phyloP scores from a whole-genome alignment of 1,140 invertebrate genomes.

The Euwallacea similis region DNA sequence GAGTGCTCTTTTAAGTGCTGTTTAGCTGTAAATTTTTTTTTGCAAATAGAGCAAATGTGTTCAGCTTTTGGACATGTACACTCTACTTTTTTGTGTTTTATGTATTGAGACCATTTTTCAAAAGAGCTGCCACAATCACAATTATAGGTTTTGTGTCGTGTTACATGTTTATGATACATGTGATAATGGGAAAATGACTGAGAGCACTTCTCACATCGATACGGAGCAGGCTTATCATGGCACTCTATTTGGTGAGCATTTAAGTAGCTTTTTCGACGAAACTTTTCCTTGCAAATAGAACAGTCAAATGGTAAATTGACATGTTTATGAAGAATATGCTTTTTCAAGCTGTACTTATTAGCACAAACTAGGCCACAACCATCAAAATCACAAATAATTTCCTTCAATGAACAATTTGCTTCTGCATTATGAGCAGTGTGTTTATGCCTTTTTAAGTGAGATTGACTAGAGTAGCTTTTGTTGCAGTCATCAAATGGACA shows the following conservation, averaged over 20 bases:
- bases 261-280: slow-evolving; percentile 20
- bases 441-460: slow-evolving; percentile 29
- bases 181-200: slow-evolving; percentile 17
- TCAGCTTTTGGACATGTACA: slow-evolving; percentile 12
- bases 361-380: slow-evolving; percentile 12
- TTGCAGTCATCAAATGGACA: slow-evolving; percentile 22
- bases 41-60: slow-evolving; percentile 25
- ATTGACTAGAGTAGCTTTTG: slow-evolving; percentile 30
- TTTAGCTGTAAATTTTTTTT: slow-evolving; percentile 25
- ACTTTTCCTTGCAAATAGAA: slow-evolving; percentile 11
- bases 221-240: slow-evolving; percentile 15
- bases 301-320: slow-evolving; percentile 16
- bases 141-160: slow-evolving; percentile 16
- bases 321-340: slow-evolving; percentile 16
- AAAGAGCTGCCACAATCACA: slow-evolving; percentile 26
- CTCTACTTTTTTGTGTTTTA: slow-evolving; percentile 19
- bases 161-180: slow-evolving; percentile 22
- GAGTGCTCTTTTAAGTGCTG: slow-evolving; percentile 16
- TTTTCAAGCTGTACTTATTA: slow-evolving; percentile 30
- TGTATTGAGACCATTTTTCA: slow-evolving; percentile 14
- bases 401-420: background rate
- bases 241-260: slow-evolving; percentile 12
- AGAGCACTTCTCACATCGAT: slow-evolving; percentile 18
- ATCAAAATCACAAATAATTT: slow-evolving; percentile 15
- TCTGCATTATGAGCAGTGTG: slow-evolving; percentile 3